Evolutionary conservation across 2,113 vertebrate genomes (phyloP), one percentile per base, ranked within the genome.

Genomic region (Amblyopsis rosae): DNA sequence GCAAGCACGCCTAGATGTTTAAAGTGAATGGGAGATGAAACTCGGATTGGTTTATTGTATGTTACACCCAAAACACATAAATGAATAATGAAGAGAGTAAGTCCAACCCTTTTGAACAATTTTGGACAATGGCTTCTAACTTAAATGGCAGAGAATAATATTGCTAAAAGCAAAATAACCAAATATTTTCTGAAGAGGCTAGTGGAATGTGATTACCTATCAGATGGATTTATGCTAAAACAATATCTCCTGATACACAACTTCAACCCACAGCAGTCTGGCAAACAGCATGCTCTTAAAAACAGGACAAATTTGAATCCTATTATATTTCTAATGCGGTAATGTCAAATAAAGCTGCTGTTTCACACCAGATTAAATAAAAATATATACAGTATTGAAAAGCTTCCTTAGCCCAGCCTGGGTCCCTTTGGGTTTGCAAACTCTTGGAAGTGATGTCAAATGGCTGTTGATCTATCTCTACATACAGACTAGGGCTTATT

Each of bases 371-470:
- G 3, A 26, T 49, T 15, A 41, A 60, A 69, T 35, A 48, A 69
- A 79, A 9, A 62, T 75, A 41, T 6, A 41, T 41, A 8, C 72
- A 59, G 26, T 50, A 74, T 62, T 55, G 59, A 80, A 71, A 63
- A 48, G 65, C 62, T 46, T 47, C 53, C 65, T 71, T 55, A 74
- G 69, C 45, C 12, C 56, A 75, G 7, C 48, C 17, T 19, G 6
- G n/a, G 26, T 65, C 64, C 12, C 65, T 62, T 63, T 63, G 32
- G 62, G 60, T 72, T 77, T 62, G 65, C 50, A 9, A 66, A 79
- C 63, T 86, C 69, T 70, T 77, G 66, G 67, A 84, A 76, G 69
- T 70, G 59, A 67, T 76, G 75, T 83, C 76, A 87, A 82, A 76
- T 71, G 72, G n/a, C 74, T 81, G 69, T 71, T 82, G 71, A 85